A percentile compares a stretch with the other conserved stretches of the same genome.
These are phyloP conservation scores for Zaprionus tsacasi DNA, from an alignment of 1,140 invertebrate species.

Conservation along the genomic window DNA sequence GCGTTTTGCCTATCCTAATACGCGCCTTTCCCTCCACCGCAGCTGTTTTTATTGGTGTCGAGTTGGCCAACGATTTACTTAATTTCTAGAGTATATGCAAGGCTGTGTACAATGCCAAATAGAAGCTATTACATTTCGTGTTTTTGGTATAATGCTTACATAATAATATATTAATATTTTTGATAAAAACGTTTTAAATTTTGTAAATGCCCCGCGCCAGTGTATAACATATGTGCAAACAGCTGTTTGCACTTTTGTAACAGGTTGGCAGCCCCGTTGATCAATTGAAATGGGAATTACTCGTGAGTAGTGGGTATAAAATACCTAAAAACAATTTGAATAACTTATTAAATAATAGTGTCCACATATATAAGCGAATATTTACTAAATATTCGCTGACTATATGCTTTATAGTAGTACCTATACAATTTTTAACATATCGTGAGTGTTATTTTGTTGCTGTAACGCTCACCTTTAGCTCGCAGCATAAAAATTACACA, in stretches of 20 bases:
- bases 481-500: constrained; percentile 2
- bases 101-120: constrained; percentile 21
- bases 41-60: constrained; percentile 91
- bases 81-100: constrained; percentile 32
- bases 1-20: constrained; percentile 93
- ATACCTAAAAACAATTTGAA: not conserved
- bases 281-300: constrained; percentile 5
- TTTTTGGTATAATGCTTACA: constrained; percentile 14
- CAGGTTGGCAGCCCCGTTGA: constrained; percentile 14
- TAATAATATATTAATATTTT: constrained; percentile 33
- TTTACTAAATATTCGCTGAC: not conserved
- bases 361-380: not conserved
- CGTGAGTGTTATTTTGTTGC: not conserved
- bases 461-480: constrained; percentile 17
- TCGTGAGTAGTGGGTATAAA: not conserved
- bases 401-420: not conserved
- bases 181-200: not conserved
- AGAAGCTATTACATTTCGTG: constrained; percentile 33
- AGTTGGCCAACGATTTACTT: constrained; percentile 75
- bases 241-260: not conserved
- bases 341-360: not conserved
- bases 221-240: not conserved
- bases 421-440: not conserved
- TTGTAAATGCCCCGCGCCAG: not conserved
- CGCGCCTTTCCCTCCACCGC: constrained; percentile 98